phyloP scores from a whole-genome alignment of 2,888 invertebrate genomes.

The Aquatica leii region DNA sequence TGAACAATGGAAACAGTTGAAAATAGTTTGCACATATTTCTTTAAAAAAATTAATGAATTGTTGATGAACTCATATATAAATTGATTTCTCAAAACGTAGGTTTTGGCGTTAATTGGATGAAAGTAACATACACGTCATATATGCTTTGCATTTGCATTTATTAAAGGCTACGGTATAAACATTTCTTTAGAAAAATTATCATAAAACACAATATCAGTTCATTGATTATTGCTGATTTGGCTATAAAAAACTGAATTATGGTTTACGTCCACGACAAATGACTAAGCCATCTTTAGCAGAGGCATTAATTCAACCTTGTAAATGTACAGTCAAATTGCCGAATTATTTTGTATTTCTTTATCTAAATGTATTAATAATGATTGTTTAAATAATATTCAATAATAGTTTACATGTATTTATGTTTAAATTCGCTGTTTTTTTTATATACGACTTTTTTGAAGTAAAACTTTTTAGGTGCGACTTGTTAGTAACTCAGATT shows the following conservation, averaged over 20 bases:
- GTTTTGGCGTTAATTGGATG: conserved; percentile 35
- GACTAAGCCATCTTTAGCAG: conserved; percentile 32
- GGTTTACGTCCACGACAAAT: conserved; percentile 22
- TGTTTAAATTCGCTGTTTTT: not conserved
- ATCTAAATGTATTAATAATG: conserved; percentile 29
- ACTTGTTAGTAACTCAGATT: too few relatives aligned
- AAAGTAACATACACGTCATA: conserved; percentile 45
- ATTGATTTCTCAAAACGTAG: conserved; percentile 41
- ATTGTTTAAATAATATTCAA: conserved; percentile 12
- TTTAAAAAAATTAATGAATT: conserved; percentile 17
- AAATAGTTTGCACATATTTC: not conserved
- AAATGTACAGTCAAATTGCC: conserved; percentile 32
- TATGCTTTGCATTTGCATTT: conserved; percentile 42
- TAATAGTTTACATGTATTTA: not conserved
- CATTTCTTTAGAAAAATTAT: conserved; percentile 43
- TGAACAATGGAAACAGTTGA: not conserved
- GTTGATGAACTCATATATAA: conserved; percentile 41
- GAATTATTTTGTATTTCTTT: conserved; percentile 22
- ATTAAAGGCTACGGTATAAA: conserved; percentile 45
- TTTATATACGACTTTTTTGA: too few relatives aligned
- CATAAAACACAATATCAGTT: conserved; percentile 41
- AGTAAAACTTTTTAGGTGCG: too few relatives aligned
- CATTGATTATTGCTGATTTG: conserved; percentile 42
- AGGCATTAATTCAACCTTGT: conserved; percentile 19
- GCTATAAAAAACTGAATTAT: conserved; percentile 34